Conservation (phyloP, 2,797 vertebrate species). For the Tiaroga cobitis region DNA sequence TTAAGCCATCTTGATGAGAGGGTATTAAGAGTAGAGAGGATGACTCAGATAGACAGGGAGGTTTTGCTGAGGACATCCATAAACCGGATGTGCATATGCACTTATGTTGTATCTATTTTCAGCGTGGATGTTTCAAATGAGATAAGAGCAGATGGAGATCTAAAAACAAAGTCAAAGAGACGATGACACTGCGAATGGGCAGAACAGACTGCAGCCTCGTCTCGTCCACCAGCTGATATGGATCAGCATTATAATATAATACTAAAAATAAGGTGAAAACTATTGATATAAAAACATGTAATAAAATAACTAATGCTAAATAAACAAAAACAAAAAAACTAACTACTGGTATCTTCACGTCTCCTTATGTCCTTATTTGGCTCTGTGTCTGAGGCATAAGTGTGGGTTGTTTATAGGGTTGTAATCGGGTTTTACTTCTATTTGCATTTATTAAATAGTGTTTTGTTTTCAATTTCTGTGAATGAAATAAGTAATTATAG, state of each 20-base stretch:
- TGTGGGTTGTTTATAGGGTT: neutral
- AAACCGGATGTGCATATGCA: conserved; percentile 23
- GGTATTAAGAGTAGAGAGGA: conserved; percentile 28
- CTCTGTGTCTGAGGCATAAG: neutral
- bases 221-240: conserved; percentile 4
- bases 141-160: conserved; percentile 34
- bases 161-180: conserved; percentile 36
- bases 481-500: neutral
- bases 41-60: conserved; percentile 32
- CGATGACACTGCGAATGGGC: conserved; percentile 1
- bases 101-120: conserved; percentile 27
- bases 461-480: neutral
- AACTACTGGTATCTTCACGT: neutral
- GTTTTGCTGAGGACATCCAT: conserved; percentile 25
- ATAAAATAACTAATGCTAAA: neutral
- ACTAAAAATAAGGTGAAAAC: neutral
- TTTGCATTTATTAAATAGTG: neutral
- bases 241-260: neutral
- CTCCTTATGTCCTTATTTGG: neutral
- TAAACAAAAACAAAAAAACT: neutral
- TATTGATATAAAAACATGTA: neutral
- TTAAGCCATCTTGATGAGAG: conserved; percentile 34
- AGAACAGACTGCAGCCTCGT: neutral
- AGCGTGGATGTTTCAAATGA: conserved; percentile 39
- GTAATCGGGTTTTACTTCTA: neutral